Evolutionary conservation across 2,113 vertebrate species (phyloP), one percentile per base, ranked within the genome.

Genomic region (Gadus chalcogrammus): DNA sequence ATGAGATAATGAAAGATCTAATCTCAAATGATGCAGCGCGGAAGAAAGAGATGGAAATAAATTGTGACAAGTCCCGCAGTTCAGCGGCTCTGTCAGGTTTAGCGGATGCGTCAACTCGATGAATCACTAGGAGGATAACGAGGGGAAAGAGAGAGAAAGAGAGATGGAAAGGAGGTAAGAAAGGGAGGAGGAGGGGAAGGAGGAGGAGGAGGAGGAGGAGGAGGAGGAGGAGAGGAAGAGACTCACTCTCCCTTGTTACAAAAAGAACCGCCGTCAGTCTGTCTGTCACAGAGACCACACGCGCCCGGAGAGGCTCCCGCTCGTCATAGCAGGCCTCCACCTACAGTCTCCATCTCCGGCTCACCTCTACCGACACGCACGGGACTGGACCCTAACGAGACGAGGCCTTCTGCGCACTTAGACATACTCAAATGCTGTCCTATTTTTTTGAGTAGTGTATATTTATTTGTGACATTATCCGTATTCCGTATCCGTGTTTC

Each of bases 31-130:
- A 67, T 61, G 58, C 80, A 79, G 69, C 79, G 74, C 12, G 24
- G 31, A 71, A 24, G 61, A 69, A 56, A 82, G 55, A 80, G 76
- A 74, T 78, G 63, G 68, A 78, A 72, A 88, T 90, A 76, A 80
- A 85, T 85, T 79, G 78, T 68, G 86, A 88, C 89, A 90, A 90
- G 88, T 88, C 89, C 78, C 86, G 89, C 82, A 85, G 79, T 84
- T 82, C 75, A 61, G 72, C 64, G 69, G 68, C 79, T 83, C 79
- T 55, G 76, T 79, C 84, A 76, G 71, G 76, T 79, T 42, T 83
- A 71, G 75, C 71, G 70, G 88, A 88, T 91, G 90, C 88, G 88
- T 91, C 90, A 88, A 88, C 69, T 74, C 73, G 83, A 81, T 91
- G 90, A 91, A 86, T 91, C 91, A 91, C 76, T 75, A 88, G 78